Conservation (phyloP, 2,888 invertebrate species). For the Pristionchus arcanus region DNA sequence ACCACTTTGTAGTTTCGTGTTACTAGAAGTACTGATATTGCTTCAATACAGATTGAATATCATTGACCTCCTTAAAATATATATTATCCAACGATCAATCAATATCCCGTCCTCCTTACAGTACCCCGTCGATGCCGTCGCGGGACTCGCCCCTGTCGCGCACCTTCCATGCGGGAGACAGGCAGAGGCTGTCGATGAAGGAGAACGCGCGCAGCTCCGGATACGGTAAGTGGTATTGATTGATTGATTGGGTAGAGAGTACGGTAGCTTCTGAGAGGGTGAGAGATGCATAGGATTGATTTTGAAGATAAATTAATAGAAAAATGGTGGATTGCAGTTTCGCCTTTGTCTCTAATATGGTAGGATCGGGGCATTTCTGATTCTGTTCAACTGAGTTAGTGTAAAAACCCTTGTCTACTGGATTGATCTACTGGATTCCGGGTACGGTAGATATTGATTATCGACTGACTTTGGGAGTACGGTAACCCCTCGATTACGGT, state of each 20-base stretch:
- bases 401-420: too few relatives aligned
- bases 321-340: neutral
- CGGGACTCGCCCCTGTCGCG: conserved; percentile 47
- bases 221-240: conserved; percentile 39
- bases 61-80: too few relatives aligned
- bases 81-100: too few relatives aligned
- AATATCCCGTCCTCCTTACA: conserved; percentile 5
- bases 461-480: neutral
- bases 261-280: neutral
- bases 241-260: neutral
- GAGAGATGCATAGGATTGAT: too few relatives aligned
- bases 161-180: conserved; percentile 48
- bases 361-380: too few relatives aligned
- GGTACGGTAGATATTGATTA: too few relatives aligned
- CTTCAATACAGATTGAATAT: too few relatives aligned
- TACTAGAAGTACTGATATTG: neutral
- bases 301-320: neutral
- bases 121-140: conserved; percentile 47
- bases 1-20: too few relatives aligned
- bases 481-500: neutral
- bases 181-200: neutral
- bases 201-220: conserved; percentile 34
- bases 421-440: too few relatives aligned
- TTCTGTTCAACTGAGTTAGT: too few relatives aligned
- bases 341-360: too few relatives aligned